These are phyloP conservation scores for Mionectes macconnelli DNA, from an alignment of 2,113 vertebrate genomes.

Conservation along the genomic window DNA sequence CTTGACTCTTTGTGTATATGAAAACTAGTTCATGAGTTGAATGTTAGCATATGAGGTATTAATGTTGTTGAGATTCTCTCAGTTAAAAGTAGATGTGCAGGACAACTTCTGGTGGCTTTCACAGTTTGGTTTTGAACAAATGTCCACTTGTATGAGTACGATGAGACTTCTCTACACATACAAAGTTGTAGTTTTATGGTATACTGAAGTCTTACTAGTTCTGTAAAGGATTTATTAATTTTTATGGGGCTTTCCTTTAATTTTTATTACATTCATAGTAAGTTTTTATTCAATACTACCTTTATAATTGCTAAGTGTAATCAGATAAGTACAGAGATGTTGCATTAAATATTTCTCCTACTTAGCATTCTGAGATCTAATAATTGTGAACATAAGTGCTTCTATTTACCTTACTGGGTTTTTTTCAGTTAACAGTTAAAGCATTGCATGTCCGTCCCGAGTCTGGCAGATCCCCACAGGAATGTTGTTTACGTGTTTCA, in stretches of 20 bases:
- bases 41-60: not conserved
- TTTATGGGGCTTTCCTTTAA: not conserved
- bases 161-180: not conserved
- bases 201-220: not conserved
- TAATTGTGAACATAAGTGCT: not conserved
- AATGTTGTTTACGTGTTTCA: constrained; percentile 92
- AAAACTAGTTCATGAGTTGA: not conserved
- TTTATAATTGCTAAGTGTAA: not conserved
- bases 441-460: constrained; percentile 93
- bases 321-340: not conserved
- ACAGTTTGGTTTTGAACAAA: not conserved
- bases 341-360: not conserved
- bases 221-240: not conserved
- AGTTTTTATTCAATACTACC: not conserved
- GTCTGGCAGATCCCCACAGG: constrained; percentile 88
- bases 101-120: not conserved
- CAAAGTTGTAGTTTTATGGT: not conserved
- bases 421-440: constrained; percentile 87
- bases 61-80: not conserved
- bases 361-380: not conserved
- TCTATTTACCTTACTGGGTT: not conserved
- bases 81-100: not conserved
- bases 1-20: not conserved
- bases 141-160: not conserved
- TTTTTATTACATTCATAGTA: not conserved